These are phyloP conservation scores for Lydus trimaculatus DNA, from an alignment of 2,888 invertebrate genomes.

Conservation along the genomic window DNA sequence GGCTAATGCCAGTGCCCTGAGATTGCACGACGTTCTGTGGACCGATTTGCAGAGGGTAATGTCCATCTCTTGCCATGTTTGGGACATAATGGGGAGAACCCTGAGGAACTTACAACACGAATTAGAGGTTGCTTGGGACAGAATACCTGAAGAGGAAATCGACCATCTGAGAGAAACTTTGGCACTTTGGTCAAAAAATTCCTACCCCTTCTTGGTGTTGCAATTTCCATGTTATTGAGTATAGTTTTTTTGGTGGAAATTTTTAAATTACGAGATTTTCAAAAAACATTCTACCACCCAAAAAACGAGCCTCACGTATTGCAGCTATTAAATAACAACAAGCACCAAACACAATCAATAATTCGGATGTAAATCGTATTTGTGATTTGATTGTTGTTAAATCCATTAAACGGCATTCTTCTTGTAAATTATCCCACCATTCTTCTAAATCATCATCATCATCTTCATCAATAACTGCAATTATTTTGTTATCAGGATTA, in stretches of 20 bases:
- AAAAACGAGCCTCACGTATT: conserved; percentile 85
- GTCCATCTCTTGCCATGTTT: no score
- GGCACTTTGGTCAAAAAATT: no score
- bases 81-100: no score
- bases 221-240: no score
- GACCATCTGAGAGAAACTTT: no score
- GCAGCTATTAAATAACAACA: conserved; percentile 86
- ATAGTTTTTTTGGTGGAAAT: conserved; percentile 11
- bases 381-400: conserved; percentile 66
- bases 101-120: no score
- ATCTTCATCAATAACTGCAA: conserved; percentile 22
- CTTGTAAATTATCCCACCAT: conserved; percentile 77
- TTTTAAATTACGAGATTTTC: conserved; percentile 81
- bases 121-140: no score
- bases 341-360: conserved; percentile 82
- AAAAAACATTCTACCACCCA: conserved; percentile 93
- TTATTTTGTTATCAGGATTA: neutral
- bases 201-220: no score
- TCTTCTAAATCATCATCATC: conserved; percentile 66
- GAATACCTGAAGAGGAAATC: no score
- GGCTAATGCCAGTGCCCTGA: no score
- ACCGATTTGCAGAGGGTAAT: no score
- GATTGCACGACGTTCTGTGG: no score
- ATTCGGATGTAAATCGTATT: conserved; percentile 80
- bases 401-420: conserved; percentile 75